Evolutionary conservation across 1,140 invertebrate genomes (phyloP), one percentile per base, ranked within the genome.

Genomic region (Lordiphosa collinella): DNA sequence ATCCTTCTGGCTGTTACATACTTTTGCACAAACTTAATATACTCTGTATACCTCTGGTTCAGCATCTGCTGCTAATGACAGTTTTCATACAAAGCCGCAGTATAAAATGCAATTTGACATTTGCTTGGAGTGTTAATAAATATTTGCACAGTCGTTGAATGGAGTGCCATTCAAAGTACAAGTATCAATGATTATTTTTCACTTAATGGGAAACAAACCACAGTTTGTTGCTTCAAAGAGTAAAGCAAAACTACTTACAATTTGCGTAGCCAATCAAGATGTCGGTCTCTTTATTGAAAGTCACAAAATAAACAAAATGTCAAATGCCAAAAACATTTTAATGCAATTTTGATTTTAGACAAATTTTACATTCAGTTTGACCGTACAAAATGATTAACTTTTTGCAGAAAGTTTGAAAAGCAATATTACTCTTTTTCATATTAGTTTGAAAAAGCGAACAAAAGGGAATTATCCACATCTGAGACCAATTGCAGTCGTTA

Each of bases 101-200:
- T 46, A 40, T 40, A 38, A 25, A 63, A 63, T 63, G 63, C 60
- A 63, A 44, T 63, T 47, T 59, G 59, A 63, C 60, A 63, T 63
- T 46, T 32, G 18, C 16, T 37, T 32, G 16, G 22, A 46, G 13
- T 37, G 48, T 41, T 36, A 31, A 63, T 63, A 63, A 29, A 29
- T 63, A 35, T 53, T 31, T 32, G 5, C 37, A 25, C 4, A 12
- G 13, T 14, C 13, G 1, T 14, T 29, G 44, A 9, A 52, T 63
- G 63, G 44, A 63, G 9, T 41, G 4, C 57, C 38, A 46, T 50
- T 57, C 62, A 66, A 35, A 7, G 2, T 41, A 13, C 36, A 38
- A 11, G 14, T 13, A 66, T 44, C 43, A 12, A 18, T 11, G 5
- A 16, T 14, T 31, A 44, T 22, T 25, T 25, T 38, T 6, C 14